Evolutionary conservation across 2,888 invertebrate species (phyloP).

Genomic region (Pheosia tremula): DNA sequence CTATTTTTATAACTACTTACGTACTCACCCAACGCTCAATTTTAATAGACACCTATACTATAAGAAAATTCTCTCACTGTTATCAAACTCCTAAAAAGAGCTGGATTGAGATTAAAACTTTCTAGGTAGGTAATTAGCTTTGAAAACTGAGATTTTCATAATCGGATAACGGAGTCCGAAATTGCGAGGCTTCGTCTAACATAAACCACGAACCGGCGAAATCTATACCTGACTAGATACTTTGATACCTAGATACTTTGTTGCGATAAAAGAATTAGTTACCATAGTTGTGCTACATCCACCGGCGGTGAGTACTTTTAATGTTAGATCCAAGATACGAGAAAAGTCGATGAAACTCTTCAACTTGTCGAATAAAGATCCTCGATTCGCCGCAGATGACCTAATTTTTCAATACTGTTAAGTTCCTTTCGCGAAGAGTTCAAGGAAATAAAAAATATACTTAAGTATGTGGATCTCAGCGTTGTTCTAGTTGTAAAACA

Average conservation of each 20-base stretch:
- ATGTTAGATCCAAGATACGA: slow-evolving; percentile 38
- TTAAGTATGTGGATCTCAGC: not conserved
- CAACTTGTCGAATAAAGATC: slow-evolving; percentile 59
- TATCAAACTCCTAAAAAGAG: slow-evolving; percentile 40
- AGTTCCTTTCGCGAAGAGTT: slow-evolving; percentile 37
- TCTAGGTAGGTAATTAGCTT: slow-evolving; percentile 59
- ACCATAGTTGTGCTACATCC: slow-evolving; percentile 24
- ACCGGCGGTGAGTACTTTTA: slow-evolving; percentile 32
- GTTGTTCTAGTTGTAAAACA: not conserved
- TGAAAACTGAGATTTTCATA: slow-evolving; percentile 57
- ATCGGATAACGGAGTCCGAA: slow-evolving; percentile 49
- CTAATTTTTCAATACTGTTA: slow-evolving; percentile 52
- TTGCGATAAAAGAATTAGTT: slow-evolving; percentile 28
- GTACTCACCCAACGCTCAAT: too few relatives aligned
- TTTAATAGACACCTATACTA: not conserved
- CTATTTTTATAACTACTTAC: too few relatives aligned
- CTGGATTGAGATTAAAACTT: slow-evolving; percentile 56
- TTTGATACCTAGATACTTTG: slow-evolving; percentile 17
- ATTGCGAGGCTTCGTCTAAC: slow-evolving; percentile 18
- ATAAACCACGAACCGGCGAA: slow-evolving; percentile 25
- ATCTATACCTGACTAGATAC: slow-evolving; percentile 23
- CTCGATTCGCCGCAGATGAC: slow-evolving; percentile 49
- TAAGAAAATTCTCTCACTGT: slow-evolving; percentile 18
- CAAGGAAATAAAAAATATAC: not conserved
- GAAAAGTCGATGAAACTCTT: slow-evolving; percentile 46